A percentile compares a stretch with the other conserved stretches of the same genome.
Evolutionary conservation across 2,797 vertebrate species (phyloP).

Genomic region (Phrynocephalus guinanensis): DNA sequence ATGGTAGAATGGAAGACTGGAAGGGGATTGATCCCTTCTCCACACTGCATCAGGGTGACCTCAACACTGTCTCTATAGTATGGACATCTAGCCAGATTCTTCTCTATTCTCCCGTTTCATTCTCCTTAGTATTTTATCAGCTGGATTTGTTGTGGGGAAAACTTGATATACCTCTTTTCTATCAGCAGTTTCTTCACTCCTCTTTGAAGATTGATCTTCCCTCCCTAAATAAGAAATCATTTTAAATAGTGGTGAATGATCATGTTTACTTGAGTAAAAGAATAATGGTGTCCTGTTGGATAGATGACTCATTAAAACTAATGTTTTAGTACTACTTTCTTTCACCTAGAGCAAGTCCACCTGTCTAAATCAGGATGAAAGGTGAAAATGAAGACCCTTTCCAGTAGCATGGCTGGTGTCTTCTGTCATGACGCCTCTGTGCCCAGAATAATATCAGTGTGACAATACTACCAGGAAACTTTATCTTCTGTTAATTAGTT

Average conservation of each 20-base stretch:
- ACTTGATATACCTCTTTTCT: not conserved
- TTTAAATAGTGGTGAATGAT: not conserved
- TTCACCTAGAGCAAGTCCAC: not conserved
- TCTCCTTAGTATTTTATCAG: not conserved
- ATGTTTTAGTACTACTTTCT: not conserved
- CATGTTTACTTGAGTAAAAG: not conserved
- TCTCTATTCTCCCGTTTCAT: not conserved
- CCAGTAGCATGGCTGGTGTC: not conserved
- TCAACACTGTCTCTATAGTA: too few relatives aligned
- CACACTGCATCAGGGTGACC: not conserved
- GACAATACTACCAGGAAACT: not conserved
- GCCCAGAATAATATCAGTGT: not conserved
- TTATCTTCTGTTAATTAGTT: not conserved
- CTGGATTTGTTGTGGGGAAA: not conserved
- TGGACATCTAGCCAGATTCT: not conserved
- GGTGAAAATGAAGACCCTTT: not conserved
- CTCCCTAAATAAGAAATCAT: not conserved
- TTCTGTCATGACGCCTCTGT: not conserved
- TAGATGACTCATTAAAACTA: not conserved
- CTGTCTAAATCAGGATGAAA: not conserved
- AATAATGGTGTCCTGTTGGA: not conserved
- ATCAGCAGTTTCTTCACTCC: not conserved
- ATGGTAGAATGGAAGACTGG: not conserved
- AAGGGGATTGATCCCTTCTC: not conserved
- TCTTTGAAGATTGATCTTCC: not conserved